Base-by-base conservation (phyloP, 2,113 vertebrate genomes). In the Chionomys nivalis region DNA sequence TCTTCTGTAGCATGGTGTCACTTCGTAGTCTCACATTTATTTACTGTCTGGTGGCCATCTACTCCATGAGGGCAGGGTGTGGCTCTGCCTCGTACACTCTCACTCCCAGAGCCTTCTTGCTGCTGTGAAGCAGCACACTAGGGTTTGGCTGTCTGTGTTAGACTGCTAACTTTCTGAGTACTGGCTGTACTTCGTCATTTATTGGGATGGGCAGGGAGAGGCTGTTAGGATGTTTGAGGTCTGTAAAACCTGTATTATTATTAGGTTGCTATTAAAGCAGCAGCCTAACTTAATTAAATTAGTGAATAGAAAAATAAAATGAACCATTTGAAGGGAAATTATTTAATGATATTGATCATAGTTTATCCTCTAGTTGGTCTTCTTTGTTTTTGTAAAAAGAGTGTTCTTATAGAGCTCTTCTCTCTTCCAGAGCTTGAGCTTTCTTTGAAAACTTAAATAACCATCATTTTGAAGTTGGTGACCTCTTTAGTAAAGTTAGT, bases 131-230 rank as follows among this genome's bases (percentile, higher is more conserved):
- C 94, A 47, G 77, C 49, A 79, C 39, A 86, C 65, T 87, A 16
- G 44, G 42, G 61, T 72, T 92, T 33, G 66, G 4, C 76, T 36
- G 63, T 66, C 0, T 31, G 58, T 94, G 91, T 95, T 93, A 96
- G 39, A 82, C 81, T 87, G 89, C 72, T 65, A 79, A 9, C n/a
- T 28, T 79, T 88, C 42, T 83, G 65, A 90, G 17, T 85, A 65
- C 24, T 89, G 89, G n/a, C 87, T 31, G 4, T 91, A n/a, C 68
- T 58, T 85, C 94, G 68, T 87, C 28, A 47, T 70, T 91, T 91
- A 91, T 75, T 89, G 55, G 19, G 86, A 8, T 89, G 14, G 36
- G 5, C 58, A 28, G 19, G 66, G 10, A 76, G 42, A 17, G 85
- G 33, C 24, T 26, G 44, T 24, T 92, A 24, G 66, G 86, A 77